These are phyloP conservation scores for Campoplex nolae DNA, from an alignment of 2,888 invertebrate species.

Conservation along the genomic window DNA sequence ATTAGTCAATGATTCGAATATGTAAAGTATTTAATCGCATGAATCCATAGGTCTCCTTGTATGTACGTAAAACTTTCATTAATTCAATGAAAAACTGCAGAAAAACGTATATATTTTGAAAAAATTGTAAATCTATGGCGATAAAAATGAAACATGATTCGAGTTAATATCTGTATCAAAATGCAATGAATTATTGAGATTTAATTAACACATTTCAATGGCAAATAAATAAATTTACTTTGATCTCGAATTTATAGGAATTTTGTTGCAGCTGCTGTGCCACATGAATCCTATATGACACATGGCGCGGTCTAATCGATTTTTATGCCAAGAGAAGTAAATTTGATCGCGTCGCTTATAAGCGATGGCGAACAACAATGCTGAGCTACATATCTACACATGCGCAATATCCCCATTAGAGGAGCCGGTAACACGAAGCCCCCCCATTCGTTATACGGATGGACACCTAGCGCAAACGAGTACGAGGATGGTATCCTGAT, in stretches of 20 bases:
- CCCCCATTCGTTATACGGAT: constrained; percentile 68
- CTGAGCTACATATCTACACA: constrained; percentile 59
- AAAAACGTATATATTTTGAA: not conserved
- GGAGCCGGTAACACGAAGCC: constrained; percentile 67
- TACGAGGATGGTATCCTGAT: constrained; percentile 27
- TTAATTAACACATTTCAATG: too few species aligned
- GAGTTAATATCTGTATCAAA: not conserved
- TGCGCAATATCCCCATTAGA: constrained; percentile 39
- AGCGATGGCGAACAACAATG: constrained; percentile 49
- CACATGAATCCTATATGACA: not conserved
- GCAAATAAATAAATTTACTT: not conserved
- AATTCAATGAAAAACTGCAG: not conserved
- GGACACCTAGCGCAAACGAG: constrained; percentile 36
- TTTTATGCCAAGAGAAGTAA: constrained; percentile 17
- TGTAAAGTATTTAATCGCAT: constrained; percentile 26
- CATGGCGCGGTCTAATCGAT: constrained; percentile 19
- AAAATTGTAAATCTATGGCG: not conserved
- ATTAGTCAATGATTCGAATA: constrained; percentile 49
- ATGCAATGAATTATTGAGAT: not conserved
- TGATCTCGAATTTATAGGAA: not conserved
- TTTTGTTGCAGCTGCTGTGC: not conserved
- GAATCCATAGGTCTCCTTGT: not conserved
- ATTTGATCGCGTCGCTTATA: constrained; percentile 25
- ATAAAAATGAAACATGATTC: not conserved
- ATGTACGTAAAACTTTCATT: constrained; percentile 1